Evolutionary conservation across 2,888 invertebrate species (phyloP), one percentile per base, ranked within the genome.

Genomic region (Linnaemya tessellans): DNA sequence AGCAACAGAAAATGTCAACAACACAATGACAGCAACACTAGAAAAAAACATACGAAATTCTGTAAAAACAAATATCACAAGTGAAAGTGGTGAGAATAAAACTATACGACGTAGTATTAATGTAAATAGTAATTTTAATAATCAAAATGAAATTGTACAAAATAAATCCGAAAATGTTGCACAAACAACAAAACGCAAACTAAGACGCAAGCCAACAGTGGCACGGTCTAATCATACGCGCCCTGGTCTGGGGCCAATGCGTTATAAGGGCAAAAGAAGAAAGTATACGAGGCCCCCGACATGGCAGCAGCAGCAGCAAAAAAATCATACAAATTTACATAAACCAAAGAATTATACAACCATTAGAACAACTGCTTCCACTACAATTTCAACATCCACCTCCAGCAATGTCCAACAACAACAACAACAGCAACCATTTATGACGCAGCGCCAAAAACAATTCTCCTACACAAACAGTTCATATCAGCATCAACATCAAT

Each of bases 91-190:
- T 56, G 54, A 68, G 20, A 51, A 82, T 62, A 84, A 74, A 74
- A 77, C 77, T 1, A 86, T 80, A 67, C 80, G 84, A 73, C 83
- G 84, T 86, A 78, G 84, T 87, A 88, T 84, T 85, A 86, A 83
- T 86, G 80, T 81, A 85, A 87, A 86, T 85, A 87, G 64, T 87
- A 88, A 71, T 86, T 87, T 79, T 85, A 86, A 86, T 86, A 70
- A 79, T 73, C 80, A 86, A 80, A 87, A 86, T 88, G 89, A 90
- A 89, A 90, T 90, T 89, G 90, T 90, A 86, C 89, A 89, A 88
- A 88, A 68, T 65, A 83, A 83, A 67, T 73, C 88, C 13, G 84
- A 87, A 62, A 80, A 88, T 75, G 68, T 71, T 54, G 84, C 75
- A 20, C 87, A 49, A 64, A 64, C 77, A 46, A 54, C 88, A 56